Conservation (phyloP, 2,888 invertebrate species). For the Synanthedon myopaeformis region DNA sequence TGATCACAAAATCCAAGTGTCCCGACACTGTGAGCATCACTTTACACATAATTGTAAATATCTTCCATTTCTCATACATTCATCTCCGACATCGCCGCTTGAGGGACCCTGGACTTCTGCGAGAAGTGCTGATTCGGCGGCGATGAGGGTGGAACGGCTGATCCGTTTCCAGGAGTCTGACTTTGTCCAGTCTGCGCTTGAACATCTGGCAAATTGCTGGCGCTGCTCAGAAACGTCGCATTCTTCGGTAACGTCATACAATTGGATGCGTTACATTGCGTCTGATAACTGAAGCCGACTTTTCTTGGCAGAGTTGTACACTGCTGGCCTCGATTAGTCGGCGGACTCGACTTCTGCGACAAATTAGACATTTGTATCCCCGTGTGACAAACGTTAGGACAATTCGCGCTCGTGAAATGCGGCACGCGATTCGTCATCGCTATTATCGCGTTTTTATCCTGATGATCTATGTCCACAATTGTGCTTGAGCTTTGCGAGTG, state of each 20-base stretch:
- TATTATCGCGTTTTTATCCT: slow-evolving; percentile 71
- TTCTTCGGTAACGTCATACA: slow-evolving; percentile 75
- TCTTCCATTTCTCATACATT: slow-evolving; percentile 82
- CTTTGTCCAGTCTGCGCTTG: slow-evolving; percentile 61
- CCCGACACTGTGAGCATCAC: slow-evolving; percentile 36
- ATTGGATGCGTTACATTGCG: slow-evolving; percentile 56
- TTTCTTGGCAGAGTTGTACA: slow-evolving; percentile 63
- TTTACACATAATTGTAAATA: slow-evolving; percentile 71
- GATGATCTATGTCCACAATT: slow-evolving; percentile 87
- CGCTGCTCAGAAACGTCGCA: slow-evolving; percentile 58
- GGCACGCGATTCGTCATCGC: slow-evolving; percentile 63
- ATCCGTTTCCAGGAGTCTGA: slow-evolving; percentile 51
- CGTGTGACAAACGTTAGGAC: slow-evolving; percentile 71
- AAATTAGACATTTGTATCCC: slow-evolving; percentile 69
- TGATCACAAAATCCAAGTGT: slow-evolving; percentile 26
- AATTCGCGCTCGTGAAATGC: slow-evolving; percentile 58
- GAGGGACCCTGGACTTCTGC: slow-evolving; percentile 75
- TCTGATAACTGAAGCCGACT: slow-evolving; percentile 58
- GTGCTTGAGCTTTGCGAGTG: slow-evolving; percentile 85
- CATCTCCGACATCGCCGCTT: slow-evolving; percentile 90
- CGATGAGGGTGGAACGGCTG: slow-evolving; percentile 41
- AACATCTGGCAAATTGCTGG: slow-evolving; percentile 58
- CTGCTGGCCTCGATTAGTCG: slow-evolving; percentile 50
- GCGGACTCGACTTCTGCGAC: slow-evolving; percentile 56
- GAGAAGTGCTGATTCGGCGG: slow-evolving; percentile 53